These are phyloP conservation scores for Esperia sulphurella DNA, from an alignment of 2,888 invertebrate species.

Conservation along the genomic window DNA sequence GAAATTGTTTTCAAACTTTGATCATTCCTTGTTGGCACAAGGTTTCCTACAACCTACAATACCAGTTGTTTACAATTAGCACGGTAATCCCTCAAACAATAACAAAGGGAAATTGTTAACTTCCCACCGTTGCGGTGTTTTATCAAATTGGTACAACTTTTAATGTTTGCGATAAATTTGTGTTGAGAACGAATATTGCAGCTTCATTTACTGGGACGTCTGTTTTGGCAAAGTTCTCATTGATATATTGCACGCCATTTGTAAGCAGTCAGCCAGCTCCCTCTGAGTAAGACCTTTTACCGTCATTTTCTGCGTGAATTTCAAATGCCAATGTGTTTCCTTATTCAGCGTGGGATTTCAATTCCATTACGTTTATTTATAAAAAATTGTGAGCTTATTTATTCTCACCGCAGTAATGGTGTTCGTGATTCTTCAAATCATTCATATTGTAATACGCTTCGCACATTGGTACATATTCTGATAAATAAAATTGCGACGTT, in stretches of 20 bases:
- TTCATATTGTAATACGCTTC: no score
- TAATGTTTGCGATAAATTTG: not conserved
- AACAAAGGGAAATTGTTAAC: slow-evolving; percentile 2
- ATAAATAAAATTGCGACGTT: no score
- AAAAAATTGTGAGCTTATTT: no score
- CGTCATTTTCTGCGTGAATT: no score
- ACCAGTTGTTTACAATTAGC: slow-evolving; percentile 10
- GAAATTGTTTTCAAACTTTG: slow-evolving; percentile 8
- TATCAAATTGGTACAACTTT: not conserved
- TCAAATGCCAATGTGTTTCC: no score
- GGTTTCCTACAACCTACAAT: not conserved
- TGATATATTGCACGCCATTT: not conserved
- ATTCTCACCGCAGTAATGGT: no score
- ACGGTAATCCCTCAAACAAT: slow-evolving; percentile 8
- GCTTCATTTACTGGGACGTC: not conserved
- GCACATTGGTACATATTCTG: no score
- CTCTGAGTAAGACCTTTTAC: not conserved
- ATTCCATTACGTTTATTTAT: no score
- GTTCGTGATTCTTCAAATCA: no score
- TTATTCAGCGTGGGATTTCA: no score
- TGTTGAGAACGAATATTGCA: not conserved
- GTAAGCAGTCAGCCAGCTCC: not conserved
- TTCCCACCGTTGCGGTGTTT: not conserved
- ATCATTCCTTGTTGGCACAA: slow-evolving; percentile 3
- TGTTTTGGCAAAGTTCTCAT: not conserved